A percentile compares a stretch with the other conserved stretches of the same genome.
Evolutionary conservation across 2,888 invertebrate genomes (phyloP).

Genomic region (Caprella mutica): DNA sequence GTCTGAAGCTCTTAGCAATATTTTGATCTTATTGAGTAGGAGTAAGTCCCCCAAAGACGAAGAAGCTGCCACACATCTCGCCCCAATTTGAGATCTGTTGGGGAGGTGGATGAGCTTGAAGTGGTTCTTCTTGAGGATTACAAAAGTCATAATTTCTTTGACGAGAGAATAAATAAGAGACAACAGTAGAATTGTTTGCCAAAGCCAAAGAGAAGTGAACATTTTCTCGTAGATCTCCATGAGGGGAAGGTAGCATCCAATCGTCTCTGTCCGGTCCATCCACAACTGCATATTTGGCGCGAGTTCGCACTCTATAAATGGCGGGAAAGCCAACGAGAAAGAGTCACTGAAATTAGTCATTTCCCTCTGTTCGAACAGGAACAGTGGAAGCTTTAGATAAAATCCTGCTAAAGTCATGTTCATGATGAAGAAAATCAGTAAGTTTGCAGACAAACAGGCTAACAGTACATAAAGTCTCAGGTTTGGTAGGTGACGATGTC

Average conservation of each 20-base stretch:
- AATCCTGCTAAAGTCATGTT: conserved; percentile 1
- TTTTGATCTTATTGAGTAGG: not conserved
- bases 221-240: conserved; percentile 9
- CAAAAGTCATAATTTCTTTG: not conserved
- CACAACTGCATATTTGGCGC: conserved; percentile 8
- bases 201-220: conserved; percentile 12
- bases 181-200: not conserved
- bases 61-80: not conserved
- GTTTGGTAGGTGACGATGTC: not conserved
- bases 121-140: not conserved
- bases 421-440: conserved; percentile 1
- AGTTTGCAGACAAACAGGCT: not conserved
- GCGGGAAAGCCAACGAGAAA: conserved; percentile 5
- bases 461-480: not conserved
- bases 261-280: conserved; percentile 9
- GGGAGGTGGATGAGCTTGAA: not conserved
- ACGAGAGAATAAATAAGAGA: conserved; percentile 14
- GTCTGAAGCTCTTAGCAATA: not conserved
- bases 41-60: not conserved
- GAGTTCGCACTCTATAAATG: conserved; percentile 14
- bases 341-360: conserved; percentile 13
- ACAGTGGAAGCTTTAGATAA: not conserved
- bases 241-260: conserved; percentile 12
- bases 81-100: not conserved
- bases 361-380: not conserved